Evolutionary conservation across 2,888 invertebrate species (phyloP).

Genomic region (Unio delphinus): DNA sequence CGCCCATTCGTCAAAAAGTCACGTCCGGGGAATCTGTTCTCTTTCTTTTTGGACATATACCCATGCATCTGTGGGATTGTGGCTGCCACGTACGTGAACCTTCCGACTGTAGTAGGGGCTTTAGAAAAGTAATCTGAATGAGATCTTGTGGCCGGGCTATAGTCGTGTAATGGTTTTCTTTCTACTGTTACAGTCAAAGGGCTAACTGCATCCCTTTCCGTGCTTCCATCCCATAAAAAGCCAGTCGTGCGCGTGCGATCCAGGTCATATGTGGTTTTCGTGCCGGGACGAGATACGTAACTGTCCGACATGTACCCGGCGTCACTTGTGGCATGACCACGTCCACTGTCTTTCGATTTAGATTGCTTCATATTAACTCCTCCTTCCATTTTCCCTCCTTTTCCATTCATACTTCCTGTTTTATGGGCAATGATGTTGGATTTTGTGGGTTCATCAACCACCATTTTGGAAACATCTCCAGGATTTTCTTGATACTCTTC

Average conservation of each 20-base stretch:
- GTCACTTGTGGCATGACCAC: no score
- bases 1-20: constrained; percentile 19
- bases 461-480: no score
- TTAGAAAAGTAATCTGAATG: constrained; percentile 40
- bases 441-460: no score
- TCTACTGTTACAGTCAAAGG: constrained; percentile 36
- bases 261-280: constrained; percentile 24
- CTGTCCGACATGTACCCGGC: no score
- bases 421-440: no score
- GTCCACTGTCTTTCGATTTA: no score
- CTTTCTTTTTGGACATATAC: constrained; percentile 14
- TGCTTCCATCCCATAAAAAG: constrained; percentile 7
- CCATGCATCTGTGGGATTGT: constrained; percentile 22
- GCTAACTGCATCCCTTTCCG: constrained; percentile 24
- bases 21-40: constrained; percentile 15
- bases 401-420: no score
- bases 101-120: constrained; percentile 23
- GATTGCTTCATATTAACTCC: no score
- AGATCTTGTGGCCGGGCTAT: constrained; percentile 26
- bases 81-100: constrained; percentile 30
- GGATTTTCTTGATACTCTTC: no score
- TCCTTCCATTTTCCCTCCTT: no score
- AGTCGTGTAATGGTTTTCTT: constrained; percentile 28
- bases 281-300: constrained; percentile 7
- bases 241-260: constrained; percentile 9